A percentile compares a stretch with the other conserved stretches of the same genome.
Evolutionary conservation across 1,140 invertebrate genomes (phyloP).

Genomic region (Sinella curviseta): DNA sequence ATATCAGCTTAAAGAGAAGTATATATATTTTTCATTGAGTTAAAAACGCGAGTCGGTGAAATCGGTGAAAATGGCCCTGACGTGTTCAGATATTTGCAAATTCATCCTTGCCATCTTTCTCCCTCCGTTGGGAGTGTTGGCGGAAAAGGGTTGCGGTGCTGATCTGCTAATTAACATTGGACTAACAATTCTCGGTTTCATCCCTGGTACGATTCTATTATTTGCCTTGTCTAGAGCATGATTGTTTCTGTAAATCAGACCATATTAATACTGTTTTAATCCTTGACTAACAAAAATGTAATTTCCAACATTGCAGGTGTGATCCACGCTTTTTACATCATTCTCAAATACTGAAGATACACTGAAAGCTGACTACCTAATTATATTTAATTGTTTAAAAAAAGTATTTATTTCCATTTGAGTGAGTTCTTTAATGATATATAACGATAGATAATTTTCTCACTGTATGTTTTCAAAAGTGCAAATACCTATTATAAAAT

Average conservation of each 20-base stretch:
- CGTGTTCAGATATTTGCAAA: conserved; percentile 24
- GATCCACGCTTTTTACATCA: conserved; percentile 18
- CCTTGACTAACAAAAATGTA: no score
- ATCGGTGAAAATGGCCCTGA: conserved; percentile 6
- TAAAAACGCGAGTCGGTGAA: neutral
- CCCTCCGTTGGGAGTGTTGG: neutral
- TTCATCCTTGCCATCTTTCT: conserved; percentile 18
- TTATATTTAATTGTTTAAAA: no score
- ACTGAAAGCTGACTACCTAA: neutral
- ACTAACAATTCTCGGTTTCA: conserved; percentile 9
- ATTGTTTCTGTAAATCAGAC: no score
- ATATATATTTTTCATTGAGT: neutral
- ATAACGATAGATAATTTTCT: neutral
- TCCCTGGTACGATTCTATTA: no score
- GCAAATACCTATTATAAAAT: no score
- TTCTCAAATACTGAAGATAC: conserved; percentile 2
- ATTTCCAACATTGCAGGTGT: no score
- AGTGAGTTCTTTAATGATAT: no score
- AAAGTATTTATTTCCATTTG: no score
- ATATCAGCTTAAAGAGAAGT: neutral
- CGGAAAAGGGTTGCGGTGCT: conserved; percentile 14
- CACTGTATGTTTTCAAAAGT: no score
- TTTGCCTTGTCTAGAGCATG: no score
- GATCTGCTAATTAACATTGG: conserved; percentile 19
- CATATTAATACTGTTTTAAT: no score